Evolutionary conservation across 2,888 invertebrate species (phyloP).

Genomic region (Rhynchonema sp.): DNA sequence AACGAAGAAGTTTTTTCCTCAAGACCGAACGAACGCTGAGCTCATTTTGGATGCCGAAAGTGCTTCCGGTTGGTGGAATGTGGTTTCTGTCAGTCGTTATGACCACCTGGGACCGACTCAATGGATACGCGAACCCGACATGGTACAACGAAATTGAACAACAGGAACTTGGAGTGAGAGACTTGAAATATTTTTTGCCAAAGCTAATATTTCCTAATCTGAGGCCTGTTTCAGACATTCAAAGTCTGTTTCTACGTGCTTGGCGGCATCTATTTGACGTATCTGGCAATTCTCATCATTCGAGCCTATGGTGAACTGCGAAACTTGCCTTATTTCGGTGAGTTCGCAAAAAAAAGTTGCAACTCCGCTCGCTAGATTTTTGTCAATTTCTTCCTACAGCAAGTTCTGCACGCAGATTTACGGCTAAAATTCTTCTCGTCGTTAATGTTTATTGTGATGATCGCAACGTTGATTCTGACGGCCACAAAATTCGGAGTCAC

Average conservation of each 20-base stretch:
- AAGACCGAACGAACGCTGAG: conserved; percentile 68
- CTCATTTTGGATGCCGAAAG: conserved; percentile 73
- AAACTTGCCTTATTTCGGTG: conserved; percentile 94
- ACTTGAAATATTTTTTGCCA: too few species aligned
- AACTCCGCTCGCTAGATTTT: too few species aligned
- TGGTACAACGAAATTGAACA: conserved; percentile 26
- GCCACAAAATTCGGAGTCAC: conserved; percentile 66
- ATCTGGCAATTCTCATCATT: conserved; percentile 58
- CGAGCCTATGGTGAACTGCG: conserved; percentile 79
- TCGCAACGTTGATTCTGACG: conserved; percentile 53
- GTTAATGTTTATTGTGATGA: conserved; percentile 57
- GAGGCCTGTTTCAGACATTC: conserved; percentile 47
- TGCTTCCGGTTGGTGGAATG: conserved; percentile 60
- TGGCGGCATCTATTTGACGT: conserved; percentile 61
- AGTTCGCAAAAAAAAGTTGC: conserved; percentile 25
- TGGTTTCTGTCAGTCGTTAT: conserved; percentile 68
- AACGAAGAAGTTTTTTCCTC: too few species aligned
- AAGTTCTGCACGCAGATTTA: conserved; percentile 61
- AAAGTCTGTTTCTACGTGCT: conserved; percentile 74
- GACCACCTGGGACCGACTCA: conserved; percentile 71
- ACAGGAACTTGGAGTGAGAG: neutral
- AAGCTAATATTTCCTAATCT: neutral
- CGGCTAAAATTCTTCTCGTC: conserved; percentile 71
- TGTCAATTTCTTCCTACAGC: too few species aligned
- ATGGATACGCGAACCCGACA: conserved; percentile 69